Evolutionary conservation across 2,113 vertebrate genomes (phyloP).

Genomic region (Corythornis cristatus): DNA sequence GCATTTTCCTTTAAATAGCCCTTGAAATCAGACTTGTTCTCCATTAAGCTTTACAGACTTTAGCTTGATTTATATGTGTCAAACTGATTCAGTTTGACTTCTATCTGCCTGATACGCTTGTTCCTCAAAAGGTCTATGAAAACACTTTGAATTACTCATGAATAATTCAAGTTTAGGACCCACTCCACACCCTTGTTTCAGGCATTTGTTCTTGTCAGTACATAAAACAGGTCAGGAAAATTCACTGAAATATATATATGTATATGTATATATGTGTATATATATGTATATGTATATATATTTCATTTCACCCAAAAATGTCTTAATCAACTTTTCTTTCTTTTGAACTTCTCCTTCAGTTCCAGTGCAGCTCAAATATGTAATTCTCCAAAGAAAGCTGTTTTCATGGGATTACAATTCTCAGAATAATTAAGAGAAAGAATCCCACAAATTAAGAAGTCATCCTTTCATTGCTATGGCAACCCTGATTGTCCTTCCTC

Average conservation of each 20-base stretch:
- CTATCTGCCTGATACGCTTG: background rate
- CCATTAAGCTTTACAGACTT: background rate
- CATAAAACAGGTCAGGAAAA: background rate
- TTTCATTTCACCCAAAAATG: background rate
- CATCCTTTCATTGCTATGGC: conserved; percentile 7
- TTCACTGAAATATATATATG: background rate
- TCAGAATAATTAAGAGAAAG: conserved; percentile 17
- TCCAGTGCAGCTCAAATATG: background rate
- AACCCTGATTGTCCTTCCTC: conserved; percentile 25
- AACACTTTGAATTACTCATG: background rate
- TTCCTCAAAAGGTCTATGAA: background rate
- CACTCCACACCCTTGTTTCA: background rate
- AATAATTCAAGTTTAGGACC: conserved; percentile 18
- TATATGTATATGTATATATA: too few relatives aligned
- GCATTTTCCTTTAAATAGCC: background rate
- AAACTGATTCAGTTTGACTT: background rate
- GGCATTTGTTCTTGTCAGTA: background rate
- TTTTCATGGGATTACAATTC: conserved; percentile 17
- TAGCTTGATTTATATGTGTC: background rate
- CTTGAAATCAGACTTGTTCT: background rate
- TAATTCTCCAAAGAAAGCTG: background rate
- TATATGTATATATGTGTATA: too few relatives aligned
- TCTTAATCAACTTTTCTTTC: background rate
- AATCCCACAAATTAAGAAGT: conserved; percentile 39
- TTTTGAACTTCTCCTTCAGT: background rate